A percentile compares a stretch with the other conserved stretches of the same genome.
phyloP scores from a whole-genome alignment of 2,888 invertebrate genomes.

The Oscheius sp. region DNA sequence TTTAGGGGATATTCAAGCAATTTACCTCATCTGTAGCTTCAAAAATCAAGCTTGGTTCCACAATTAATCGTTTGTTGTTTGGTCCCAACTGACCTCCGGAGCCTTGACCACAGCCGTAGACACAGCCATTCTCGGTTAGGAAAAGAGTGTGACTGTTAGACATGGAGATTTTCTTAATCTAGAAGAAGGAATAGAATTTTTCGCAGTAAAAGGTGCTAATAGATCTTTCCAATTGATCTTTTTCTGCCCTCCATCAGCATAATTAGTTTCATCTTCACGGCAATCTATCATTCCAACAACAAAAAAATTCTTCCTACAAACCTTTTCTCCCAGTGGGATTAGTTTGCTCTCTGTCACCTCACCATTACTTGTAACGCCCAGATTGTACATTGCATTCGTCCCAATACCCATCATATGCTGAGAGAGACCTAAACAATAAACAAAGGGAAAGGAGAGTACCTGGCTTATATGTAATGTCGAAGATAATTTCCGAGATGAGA shows the following conservation, averaged over 20 bases:
- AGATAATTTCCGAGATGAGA: not conserved
- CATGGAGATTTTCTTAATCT: slow-evolving; percentile 31
- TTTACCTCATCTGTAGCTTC: not conserved
- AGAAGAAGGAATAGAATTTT: not conserved
- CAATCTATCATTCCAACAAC: not conserved
- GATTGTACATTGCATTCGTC: slow-evolving; percentile 13
- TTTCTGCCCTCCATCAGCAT: not conserved
- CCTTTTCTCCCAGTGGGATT: not conserved
- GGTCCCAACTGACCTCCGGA: not conserved
- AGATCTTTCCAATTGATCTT: not conserved
- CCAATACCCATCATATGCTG: slow-evolving; percentile 8
- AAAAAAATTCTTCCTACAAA: not conserved
- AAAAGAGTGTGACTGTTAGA: slow-evolving; percentile 23
- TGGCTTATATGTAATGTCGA: not conserved
- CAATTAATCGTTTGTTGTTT: not conserved
- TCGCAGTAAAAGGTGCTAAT: not conserved
- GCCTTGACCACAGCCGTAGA: slow-evolving; percentile 26
- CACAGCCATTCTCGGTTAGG: not conserved
- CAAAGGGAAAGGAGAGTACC: not conserved
- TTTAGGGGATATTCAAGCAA: not conserved
- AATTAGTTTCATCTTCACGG: too few species aligned
- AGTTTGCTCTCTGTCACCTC: slow-evolving; percentile 2
- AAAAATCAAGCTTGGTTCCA: slow-evolving; percentile 3
- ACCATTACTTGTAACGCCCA: not conserved
- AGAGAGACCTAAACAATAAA: not conserved